A percentile compares a stretch with the other conserved stretches of the same genome.
phyloP scores from a whole-genome alignment of 2,113 vertebrate species.

The Tiliqua scincoides region DNA sequence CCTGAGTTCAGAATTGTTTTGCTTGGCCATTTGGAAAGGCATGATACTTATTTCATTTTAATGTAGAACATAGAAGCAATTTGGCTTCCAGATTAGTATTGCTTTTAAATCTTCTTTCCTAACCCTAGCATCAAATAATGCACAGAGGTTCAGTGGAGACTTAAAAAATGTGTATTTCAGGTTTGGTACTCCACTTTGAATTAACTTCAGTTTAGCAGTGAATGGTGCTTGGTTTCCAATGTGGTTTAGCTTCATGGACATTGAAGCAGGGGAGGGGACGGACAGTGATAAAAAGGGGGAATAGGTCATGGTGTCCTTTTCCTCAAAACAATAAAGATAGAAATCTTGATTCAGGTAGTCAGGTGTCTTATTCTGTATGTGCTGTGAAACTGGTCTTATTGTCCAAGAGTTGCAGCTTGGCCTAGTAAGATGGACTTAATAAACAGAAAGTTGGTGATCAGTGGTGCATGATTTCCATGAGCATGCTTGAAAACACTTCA shows the following conservation, averaged over 20 bases:
- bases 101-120: constrained; percentile 48
- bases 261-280: constrained; percentile 5
- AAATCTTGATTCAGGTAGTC: not conserved
- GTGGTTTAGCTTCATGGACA: constrained; percentile 26
- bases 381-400: not conserved
- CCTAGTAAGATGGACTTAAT: constrained; percentile 36
- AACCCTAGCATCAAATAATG: constrained; percentile 6
- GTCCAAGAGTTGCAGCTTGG: constrained; percentile 27
- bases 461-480: constrained; percentile 46
- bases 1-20: constrained; percentile 27
- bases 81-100: not conserved
- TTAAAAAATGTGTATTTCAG: constrained; percentile 39
- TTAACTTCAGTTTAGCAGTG: constrained; percentile 44
- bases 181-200: constrained; percentile 49
- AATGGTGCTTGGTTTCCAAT: constrained; percentile 54
- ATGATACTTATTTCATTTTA: constrained; percentile 28
- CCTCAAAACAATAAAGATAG: constrained; percentile 5
- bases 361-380: constrained; percentile 32
- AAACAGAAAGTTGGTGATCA: constrained; percentile 44
- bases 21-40: constrained; percentile 8
- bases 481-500: constrained; percentile 51
- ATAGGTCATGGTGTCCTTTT: constrained; percentile 20
- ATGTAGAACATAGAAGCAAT: constrained; percentile 35
- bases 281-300: constrained; percentile 30
- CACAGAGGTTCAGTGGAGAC: constrained; percentile 37